phyloP scores from a whole-genome alignment of 2,113 vertebrate genomes.

The Pelodiscus sinensis region DNA sequence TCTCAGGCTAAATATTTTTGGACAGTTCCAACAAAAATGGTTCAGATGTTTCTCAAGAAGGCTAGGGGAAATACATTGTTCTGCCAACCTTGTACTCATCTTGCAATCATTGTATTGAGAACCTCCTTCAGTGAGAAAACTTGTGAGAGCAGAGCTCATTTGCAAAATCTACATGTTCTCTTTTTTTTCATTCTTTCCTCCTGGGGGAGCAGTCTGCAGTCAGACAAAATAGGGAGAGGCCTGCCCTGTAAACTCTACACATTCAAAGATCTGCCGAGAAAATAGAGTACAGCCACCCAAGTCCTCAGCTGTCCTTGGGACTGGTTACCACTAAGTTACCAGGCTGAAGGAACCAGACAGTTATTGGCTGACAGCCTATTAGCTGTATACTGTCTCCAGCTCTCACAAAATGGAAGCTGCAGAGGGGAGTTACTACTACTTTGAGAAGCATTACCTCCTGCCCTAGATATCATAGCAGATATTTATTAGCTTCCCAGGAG shows the following conservation, averaged over 20 bases:
- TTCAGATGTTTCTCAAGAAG: conserved; percentile 13
- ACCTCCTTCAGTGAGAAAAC: not conserved
- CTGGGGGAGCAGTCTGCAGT: not conserved
- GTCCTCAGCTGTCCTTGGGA: not conserved
- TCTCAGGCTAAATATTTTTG: not conserved
- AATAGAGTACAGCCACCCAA: not conserved
- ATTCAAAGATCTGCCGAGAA: not conserved
- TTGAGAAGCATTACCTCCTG: conserved; percentile 21
- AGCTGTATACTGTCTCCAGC: not conserved
- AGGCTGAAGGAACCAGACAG: not conserved
- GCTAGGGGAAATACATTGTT: not conserved
- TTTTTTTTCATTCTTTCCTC: not conserved
- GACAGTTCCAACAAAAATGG: conserved; percentile 16
- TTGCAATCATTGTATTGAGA: not conserved
- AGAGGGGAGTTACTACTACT: conserved; percentile 33
- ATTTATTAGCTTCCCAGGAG: conserved; percentile 5
- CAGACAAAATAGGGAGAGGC: accelerated
- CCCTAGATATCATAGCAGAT: conserved; percentile 49
- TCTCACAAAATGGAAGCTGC: not conserved
- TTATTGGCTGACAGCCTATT: not conserved
- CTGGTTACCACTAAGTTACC: not conserved
- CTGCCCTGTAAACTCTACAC: not conserved
- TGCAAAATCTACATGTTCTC: not conserved
- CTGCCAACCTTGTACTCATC: not conserved
- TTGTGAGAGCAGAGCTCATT: not conserved